Base-by-base conservation (phyloP, 92 coral and sea anemone species). In the Umimayanthus chanpuru region DNA sequence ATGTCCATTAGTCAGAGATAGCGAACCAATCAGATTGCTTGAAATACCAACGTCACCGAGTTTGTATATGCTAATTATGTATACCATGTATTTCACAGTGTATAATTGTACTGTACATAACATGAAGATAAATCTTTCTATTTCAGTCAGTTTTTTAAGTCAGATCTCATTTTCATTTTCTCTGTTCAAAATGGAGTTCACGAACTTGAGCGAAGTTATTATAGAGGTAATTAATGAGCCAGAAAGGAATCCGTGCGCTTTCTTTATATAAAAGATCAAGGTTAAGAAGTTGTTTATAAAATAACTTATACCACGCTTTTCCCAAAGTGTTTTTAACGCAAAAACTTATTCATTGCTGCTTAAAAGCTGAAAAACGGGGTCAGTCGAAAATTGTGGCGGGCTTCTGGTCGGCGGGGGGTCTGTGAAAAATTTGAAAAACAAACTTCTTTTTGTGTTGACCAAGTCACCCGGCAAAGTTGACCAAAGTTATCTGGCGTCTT, bases 371-470 rank as follows among this genome's bases (percentile, higher is more conserved):
- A 61, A 61, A n/a, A n/a, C n/a, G n/a, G 9, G 68, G 68, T 61
- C 68, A 61, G 68, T 23, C 25, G 68, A 61, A 61, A 9, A 21
- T 23, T 61, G 20, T 61, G 76, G 76, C 40, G 76, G 6, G 40
- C 76, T 72, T 72, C 40, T 26, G 11, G 20, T 78, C 82, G 26
- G 82, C 66, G n/a, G 82, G 81, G 82, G 40, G 41, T 43, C 82
- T 78, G 18, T 9, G 12, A 49, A 49, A 32, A 49, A 26, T 49
- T 49, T 78, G 30, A 47, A 49, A 50, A 50, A 44, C 38, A 78
- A 78, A 78, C 23, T 32, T 44, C 47, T 11, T 23, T 73, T 38
- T 73, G 78, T 40, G 43, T 61, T 25, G 21, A 61, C 25, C 26
- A 73, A 73, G 49, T 32, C 49, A 73, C 38, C 78, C 43, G 44